phyloP scores from a whole-genome alignment of 2,888 invertebrate species.

The Eupithecia dodoneata region DNA sequence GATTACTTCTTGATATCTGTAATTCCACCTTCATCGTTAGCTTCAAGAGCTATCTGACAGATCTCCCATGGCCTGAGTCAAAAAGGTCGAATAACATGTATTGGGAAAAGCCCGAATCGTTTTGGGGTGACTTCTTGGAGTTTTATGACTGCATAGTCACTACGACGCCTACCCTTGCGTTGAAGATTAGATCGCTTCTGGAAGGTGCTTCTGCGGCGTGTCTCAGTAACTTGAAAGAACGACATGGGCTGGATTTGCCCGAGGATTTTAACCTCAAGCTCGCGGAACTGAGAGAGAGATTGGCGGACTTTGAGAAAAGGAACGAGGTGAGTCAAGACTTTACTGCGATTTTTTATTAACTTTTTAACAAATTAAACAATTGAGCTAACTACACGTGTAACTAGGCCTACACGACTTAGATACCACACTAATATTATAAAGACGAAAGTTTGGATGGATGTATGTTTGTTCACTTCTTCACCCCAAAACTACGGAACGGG shows the following conservation, averaged over 20 bases:
- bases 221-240: conserved; percentile 57
- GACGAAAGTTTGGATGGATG: neutral
- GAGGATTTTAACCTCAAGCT: conserved; percentile 54
- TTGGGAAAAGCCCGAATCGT: conserved; percentile 64
- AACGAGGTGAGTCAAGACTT: conserved; percentile 49
- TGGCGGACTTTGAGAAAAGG: conserved; percentile 55
- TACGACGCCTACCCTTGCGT: conserved; percentile 64
- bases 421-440: neutral
- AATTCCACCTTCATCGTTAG: conserved; percentile 63
- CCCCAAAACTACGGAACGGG: too few relatives aligned
- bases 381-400: too few relatives aligned
- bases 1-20: conserved; percentile 64
- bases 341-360: too few relatives aligned
- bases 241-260: conserved; percentile 56
- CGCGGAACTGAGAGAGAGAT: conserved; percentile 52
- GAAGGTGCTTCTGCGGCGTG: conserved; percentile 60
- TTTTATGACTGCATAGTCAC: conserved; percentile 67
- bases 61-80: conserved; percentile 59
- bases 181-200: conserved; percentile 62
- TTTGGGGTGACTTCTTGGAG: conserved; percentile 67
- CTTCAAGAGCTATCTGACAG: conserved; percentile 64
- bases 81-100: conserved; percentile 54
- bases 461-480: too few relatives aligned
- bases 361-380: too few relatives aligned
- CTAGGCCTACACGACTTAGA: neutral